phyloP scores from a whole-genome alignment of 2,113 vertebrate genomes.

The Morphnarchus princeps region DNA sequence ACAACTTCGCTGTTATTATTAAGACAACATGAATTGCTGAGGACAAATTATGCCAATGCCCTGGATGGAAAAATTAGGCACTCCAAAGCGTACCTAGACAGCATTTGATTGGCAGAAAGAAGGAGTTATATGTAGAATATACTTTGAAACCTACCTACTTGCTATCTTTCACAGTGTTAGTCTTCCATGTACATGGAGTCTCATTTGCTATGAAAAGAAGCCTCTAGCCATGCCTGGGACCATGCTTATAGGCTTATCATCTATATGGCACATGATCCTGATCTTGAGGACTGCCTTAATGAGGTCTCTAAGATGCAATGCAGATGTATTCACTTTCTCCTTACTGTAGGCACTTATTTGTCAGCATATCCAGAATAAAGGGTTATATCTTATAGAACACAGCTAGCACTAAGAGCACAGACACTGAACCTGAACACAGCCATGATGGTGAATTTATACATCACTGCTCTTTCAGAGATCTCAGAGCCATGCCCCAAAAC shows the following conservation, averaged over 20 bases:
- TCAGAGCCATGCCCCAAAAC: background rate
- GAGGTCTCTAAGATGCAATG: background rate
- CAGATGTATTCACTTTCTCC: background rate
- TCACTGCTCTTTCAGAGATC: background rate
- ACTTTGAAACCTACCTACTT: background rate
- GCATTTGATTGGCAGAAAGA: background rate
- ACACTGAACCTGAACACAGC: accelerated
- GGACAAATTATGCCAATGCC: background rate
- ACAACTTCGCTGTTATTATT: background rate
- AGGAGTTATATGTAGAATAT: background rate
- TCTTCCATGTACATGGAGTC: background rate
- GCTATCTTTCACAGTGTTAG: background rate
- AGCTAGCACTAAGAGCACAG: background rate
- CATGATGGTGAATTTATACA: background rate
- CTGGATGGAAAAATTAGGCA: background rate
- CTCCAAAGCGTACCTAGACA: background rate
- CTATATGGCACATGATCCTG: background rate
- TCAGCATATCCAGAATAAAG: background rate
- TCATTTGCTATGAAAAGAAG: background rate
- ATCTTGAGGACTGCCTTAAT: background rate
- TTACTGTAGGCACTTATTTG: background rate
- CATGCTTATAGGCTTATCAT: background rate
- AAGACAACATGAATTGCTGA: background rate
- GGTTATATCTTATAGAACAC: background rate
- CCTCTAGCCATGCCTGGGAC: background rate